phyloP scores from a whole-genome alignment of 2,797 vertebrate genomes.

The Tenualosa thibaudeaui region DNA sequence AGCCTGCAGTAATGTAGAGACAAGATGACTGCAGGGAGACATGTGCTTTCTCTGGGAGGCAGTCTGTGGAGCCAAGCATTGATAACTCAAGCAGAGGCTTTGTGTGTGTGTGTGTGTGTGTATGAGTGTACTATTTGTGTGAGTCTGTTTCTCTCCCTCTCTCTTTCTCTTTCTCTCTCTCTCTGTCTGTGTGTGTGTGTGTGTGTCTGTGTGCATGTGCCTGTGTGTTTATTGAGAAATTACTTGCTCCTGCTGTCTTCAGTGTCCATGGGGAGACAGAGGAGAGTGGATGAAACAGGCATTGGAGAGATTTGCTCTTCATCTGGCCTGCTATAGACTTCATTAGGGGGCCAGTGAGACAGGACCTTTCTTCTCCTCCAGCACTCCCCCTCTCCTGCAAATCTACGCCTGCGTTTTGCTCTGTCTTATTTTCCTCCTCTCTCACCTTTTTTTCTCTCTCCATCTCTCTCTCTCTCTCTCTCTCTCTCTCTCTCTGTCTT shows the following conservation, averaged over 20 bases:
- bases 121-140: background rate
- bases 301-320: background rate
- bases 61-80: background rate
- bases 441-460: background rate
- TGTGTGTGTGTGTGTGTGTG: background rate
- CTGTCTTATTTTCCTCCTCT: background rate
- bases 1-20: background rate
- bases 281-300: background rate
- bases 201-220: background rate
- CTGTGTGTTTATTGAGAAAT: background rate
- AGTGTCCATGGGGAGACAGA: background rate
- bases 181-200: too few relatives aligned
- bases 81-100: background rate
- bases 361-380: background rate
- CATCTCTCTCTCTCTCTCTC: background rate
- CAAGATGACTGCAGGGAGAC: background rate
- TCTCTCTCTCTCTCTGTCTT: background rate
- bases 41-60: background rate
- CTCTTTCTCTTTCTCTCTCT: too few relatives aligned
- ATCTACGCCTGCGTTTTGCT: background rate
- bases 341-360: background rate
- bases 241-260: too few relatives aligned
- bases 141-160: too few relatives aligned
- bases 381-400: background rate
- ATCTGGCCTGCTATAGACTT: background rate